Evolutionary conservation across 1,140 invertebrate species (phyloP), one percentile per base, ranked within the genome.

Genomic region (Myzus persicae): DNA sequence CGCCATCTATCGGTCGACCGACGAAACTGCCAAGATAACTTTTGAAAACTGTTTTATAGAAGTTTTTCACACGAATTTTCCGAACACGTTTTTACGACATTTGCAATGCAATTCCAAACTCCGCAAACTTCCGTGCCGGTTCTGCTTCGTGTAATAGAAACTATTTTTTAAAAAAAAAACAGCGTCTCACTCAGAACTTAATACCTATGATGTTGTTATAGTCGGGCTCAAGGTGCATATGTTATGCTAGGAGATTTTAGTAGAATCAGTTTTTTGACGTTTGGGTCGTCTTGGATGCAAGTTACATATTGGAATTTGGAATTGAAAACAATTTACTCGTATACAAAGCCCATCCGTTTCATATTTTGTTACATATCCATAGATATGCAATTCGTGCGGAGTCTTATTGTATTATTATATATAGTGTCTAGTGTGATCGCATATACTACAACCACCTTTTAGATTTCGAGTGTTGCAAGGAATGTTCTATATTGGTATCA

Each of bases 1-100:
- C 14, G 91, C 91, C 91, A 93, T 93, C 91, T 93, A 84, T 81
- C 91, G 81, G 91, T 42, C 11, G 22, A 48, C 40, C 1, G 18
- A 20, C 48, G 31, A 48, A 90, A 59, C 89, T 1, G n/a, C 85
- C 14, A 5, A 31, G 44, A 46, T 84, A 11, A 26, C 38, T 84
- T 84, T 40, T 84, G 22, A 26, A 84, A 84, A 42, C 81, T 9
- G 38, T 40, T 51, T n/a, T 14, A 5, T 44, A n/a, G n/a, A n/a
- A n/a, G 11, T 18, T 40, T 84, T 82, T 82, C 76, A 38, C 36
- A 5, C 11, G 31, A 31, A 0, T n/a, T n/a, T n/a, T 67, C 8
- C 8, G n/a, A n/a, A n/a, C n/a, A 51, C 11, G 11, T n/a, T 38
- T 82, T 36, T 20, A 38, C 2, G 5, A 36, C 26, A 0, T 81